Conservation (phyloP, 2,797 vertebrate genomes). For the Scleropages formosus region DNA sequence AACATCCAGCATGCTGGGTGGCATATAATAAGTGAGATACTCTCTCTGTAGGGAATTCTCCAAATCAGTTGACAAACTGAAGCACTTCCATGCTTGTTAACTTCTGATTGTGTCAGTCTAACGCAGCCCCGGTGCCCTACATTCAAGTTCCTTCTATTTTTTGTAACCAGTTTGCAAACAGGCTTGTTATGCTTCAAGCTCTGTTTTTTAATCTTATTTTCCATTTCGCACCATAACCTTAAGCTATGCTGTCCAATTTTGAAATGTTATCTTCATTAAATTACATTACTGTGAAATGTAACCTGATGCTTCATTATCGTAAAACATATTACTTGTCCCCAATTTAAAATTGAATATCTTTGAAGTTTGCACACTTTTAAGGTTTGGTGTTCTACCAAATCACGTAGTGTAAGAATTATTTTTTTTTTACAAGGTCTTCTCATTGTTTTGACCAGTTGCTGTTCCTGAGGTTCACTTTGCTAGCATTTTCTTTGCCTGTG, state of each 20-base stretch:
- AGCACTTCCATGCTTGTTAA: too few relatives aligned
- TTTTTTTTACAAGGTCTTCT: too few relatives aligned
- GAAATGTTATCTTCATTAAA: conserved; percentile 9
- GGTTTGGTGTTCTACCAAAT: too few relatives aligned
- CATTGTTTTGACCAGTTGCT: background rate
- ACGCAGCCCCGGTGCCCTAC: background rate
- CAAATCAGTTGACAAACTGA: too few relatives aligned
- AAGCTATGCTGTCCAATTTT: conserved; percentile 5
- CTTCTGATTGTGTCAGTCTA: background rate
- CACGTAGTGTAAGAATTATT: too few relatives aligned
- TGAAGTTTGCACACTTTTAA: too few relatives aligned
- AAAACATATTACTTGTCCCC: too few relatives aligned
- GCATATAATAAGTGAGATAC: too few relatives aligned
- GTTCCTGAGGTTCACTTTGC: background rate
- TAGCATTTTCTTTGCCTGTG: background rate
- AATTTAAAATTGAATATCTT: too few relatives aligned
- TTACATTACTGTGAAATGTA: background rate
- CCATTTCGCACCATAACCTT: background rate
- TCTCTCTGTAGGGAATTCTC: too few relatives aligned
- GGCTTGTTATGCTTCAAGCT: background rate
- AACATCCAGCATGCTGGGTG: too few relatives aligned
- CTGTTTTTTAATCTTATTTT: background rate
- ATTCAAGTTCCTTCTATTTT: background rate
- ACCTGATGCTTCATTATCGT: background rate
- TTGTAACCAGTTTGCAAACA: too few relatives aligned